These are phyloP conservation scores for Arothron firmamentum DNA, from an alignment of 2,113 vertebrate species.

Conservation along the genomic window DNA sequence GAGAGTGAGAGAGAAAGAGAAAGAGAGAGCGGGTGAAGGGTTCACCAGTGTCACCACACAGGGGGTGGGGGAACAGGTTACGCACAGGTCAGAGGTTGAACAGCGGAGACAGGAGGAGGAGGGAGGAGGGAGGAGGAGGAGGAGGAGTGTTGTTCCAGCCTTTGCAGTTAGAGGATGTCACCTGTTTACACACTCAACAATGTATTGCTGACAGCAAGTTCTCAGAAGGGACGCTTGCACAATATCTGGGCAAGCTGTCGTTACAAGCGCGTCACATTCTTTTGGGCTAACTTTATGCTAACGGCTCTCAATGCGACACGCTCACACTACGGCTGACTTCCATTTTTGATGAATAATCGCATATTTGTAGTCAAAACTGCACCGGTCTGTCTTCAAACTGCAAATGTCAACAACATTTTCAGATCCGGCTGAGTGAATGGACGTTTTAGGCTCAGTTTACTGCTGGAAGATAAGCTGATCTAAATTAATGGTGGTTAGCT, in stretches of 20 bases:
- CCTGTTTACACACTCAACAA: constrained; percentile 62
- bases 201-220: constrained; percentile 10
- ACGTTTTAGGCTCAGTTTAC: too few relatives aligned
- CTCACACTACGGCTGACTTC: too few relatives aligned
- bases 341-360: too few relatives aligned
- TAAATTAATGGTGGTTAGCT: too few relatives aligned
- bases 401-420: too few relatives aligned
- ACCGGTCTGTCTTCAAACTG: too few relatives aligned
- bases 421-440: too few relatives aligned
- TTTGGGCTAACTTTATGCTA: neutral
- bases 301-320: too few relatives aligned
- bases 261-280: neutral
- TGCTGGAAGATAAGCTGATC: too few relatives aligned
- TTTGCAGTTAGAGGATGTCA: constrained; percentile 56
- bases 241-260: constrained; percentile 5
- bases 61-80: constrained; percentile 29
- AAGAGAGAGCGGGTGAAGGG: constrained; percentile 29
- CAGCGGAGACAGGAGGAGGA: constrained; percentile 14
- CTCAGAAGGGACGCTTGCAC: constrained; percentile 37
- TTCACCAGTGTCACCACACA: constrained; percentile 48
- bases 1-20: constrained; percentile 4
- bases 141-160: constrained; percentile 61
- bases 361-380: too few relatives aligned
- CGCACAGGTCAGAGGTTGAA: constrained; percentile 48
- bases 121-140: constrained; percentile 1